Percentiles rank a stretch among this genome's conserved stretches.
phyloP scores from a whole-genome alignment of 2,113 vertebrate species.

The Anarrhichthys ocellatus region DNA sequence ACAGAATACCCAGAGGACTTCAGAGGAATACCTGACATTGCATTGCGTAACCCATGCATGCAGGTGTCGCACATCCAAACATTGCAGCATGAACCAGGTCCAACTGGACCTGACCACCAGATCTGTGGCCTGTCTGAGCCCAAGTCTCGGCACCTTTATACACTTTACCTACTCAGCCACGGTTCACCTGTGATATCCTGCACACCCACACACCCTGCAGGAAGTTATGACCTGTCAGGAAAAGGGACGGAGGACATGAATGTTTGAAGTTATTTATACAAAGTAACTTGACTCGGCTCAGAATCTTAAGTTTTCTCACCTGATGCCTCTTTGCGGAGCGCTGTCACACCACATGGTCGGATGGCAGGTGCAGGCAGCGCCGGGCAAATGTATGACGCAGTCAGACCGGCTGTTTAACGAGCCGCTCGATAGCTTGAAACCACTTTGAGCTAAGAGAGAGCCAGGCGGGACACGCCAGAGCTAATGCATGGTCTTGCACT shows the following conservation, averaged over 20 bases:
- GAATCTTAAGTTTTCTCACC: constrained; percentile 48
- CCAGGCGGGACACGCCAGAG: constrained; percentile 41
- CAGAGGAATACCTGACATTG: constrained; percentile 27
- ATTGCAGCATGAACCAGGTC: constrained; percentile 43
- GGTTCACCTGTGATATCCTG: constrained; percentile 57
- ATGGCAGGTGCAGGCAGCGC: constrained; percentile 25
- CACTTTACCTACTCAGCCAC: constrained; percentile 52
- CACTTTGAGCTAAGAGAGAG: constrained; percentile 43
- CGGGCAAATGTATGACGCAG: constrained; percentile 40
- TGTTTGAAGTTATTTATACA: constrained; percentile 68
- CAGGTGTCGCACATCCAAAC: constrained; percentile 30
- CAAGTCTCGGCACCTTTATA: constrained; percentile 68
- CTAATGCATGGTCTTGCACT: constrained; percentile 81
- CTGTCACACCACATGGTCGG: constrained; percentile 17
- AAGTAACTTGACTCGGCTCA: constrained; percentile 52
- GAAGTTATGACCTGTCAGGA: constrained; percentile 47
- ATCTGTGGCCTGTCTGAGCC: constrained; percentile 62
- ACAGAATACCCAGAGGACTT: constrained; percentile 36
- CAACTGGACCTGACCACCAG: constrained; percentile 42
- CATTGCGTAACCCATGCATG: constrained; percentile 44
- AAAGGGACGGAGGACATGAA: constrained; percentile 49
- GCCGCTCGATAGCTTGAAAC: constrained; percentile 45
- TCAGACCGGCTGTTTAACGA: constrained; percentile 37
- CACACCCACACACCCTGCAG: constrained; percentile 40
- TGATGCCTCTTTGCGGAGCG: constrained; percentile 56